Base-by-base conservation (phyloP, 2,797 vertebrate genomes). In the Sebastes goodei region DNA sequence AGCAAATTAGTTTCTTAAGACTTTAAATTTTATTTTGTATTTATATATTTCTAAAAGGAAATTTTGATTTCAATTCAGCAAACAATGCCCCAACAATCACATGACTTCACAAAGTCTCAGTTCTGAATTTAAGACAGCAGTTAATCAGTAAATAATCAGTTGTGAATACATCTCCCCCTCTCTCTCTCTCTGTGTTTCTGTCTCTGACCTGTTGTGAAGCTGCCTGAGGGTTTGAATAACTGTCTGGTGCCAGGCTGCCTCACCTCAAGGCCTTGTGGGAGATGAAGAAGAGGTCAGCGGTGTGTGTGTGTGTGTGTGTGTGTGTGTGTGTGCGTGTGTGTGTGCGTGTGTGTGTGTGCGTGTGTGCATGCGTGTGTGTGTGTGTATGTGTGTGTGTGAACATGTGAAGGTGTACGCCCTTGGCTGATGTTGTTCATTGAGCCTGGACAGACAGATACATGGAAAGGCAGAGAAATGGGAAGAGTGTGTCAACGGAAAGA, bases 211-310 rank as follows among this genome's bases (percentile, higher is more conserved):
- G 94, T 93, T 93, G 90, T 86, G 92, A 93, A 76, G 90, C 80
- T 70, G 94, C 95, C 94, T 81, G 71, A 89, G 94, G 95, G 92
- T 84, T 95, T 94, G 84, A 96, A 96, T 96, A 96, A 95, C 95
- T 96, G 95, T 95, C 95, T 96, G 96, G 96, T 96, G 96, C 96
- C 96, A 96, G 89, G 93, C 95, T 94, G 94, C 93, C 91, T 96
- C 87, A 89, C 95, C 94, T 93, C 84, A 89, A 94, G 91, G 94
- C 95, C 93, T 95, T 91, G 80, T 93, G 92, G 92, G 95, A 95
- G 95, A 96, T 93, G 93, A 95, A 92, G 88, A 91, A 86, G 94
- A 93, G 94, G 95, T 95, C 94, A 95, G 84, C 49, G 87, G 90
- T 71, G 74, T 89, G 49, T 69, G 52, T 64, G 42, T 64, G 52